Base-by-base conservation (phyloP, 2,113 vertebrate species). In the Daubentonia madagascariensis region DNA sequence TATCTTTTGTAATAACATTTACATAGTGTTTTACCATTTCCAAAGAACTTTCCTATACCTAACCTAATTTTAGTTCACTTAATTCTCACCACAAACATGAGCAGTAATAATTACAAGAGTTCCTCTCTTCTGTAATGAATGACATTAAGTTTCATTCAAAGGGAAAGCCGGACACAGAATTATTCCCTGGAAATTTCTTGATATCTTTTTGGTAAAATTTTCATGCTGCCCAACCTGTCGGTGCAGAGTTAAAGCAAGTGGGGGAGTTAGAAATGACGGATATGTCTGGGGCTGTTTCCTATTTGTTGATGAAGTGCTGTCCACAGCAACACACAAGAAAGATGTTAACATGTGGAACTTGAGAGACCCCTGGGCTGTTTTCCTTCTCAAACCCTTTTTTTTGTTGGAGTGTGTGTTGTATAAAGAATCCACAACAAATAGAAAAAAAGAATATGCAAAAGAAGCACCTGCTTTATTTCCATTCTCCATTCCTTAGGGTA, bases 131-230 rank as follows among this genome's bases (percentile, higher is more conserved):
- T 30, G 37, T 43, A 11, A 85, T 52, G 70, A 80, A 88, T 57
- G 67, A 43, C 30, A 65, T 18, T 25, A 30, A 8, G 30, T 68
- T 72, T 43, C 30, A 52, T 83, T 93, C 78, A 48, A 37, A 97
- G 54, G 83, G 61, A 40, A 48, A 8, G 4, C n/a, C 8, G 35
- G 91, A 67, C 45, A 8, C 35, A 37, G 25, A 70, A 14, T 57
- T 86, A 96, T 85, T 97, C 95, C 83, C 96, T 86, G 91, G 80
- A 95, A 91, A 81, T 63, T 96, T 97, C 89, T 85, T 93, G 90
- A 94, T 83, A 70, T 72, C 88, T 83, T 86, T 96, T 91, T 48
- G 40, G 48, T 92, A 84, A 93, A 94, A 84, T 93, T 93, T 67
- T 43, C 54, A 61, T 61, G 90, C 67, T 97, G 94, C 93, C 76